Evolutionary conservation across 2,888 invertebrate genomes (phyloP), one percentile per base, ranked within the genome.

Genomic region (Phalera bucephala): DNA sequence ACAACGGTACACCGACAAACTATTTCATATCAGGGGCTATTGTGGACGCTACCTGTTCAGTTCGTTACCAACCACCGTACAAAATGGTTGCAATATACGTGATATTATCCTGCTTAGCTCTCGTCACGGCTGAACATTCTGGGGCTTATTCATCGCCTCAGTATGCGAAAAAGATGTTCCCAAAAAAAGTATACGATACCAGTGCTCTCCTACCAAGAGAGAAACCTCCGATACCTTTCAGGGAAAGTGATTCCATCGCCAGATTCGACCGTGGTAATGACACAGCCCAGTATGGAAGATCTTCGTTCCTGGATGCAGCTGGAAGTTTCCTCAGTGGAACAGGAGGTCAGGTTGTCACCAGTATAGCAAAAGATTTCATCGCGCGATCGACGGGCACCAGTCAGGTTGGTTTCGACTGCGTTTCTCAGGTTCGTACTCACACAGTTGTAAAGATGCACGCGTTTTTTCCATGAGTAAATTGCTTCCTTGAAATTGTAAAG

Each of bases 311-410:
- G 39, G 81, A 81, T 8, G 62, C 80, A 0, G 90, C 89, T 25
- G 80, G 89, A 1, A 83, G 65, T 36, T 85, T 90, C 42, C 60
- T 90, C 2, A 83, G 77, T 41, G 80, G 84, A 3, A 73, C 87
- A 0, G 89, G 90, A 6, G 88, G 91, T 0, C 91, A 92, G 43
- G 83, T 92, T 54, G 72, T 93, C 64, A 83, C 91, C 1, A 91
- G 91, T 38, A 76, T 93, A 45, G 94, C 94, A 1, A 93, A 91
- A 67, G 94, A 94, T 65, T 87, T 94, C 59, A 87, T 94, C 14
- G 92, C 92, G 44, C 91, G 94, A 61, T 94, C 94, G 0, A 91
- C 93, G 4, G 92, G 93, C 43, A 93, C 91, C 69, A 94, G 94
- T 73, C 94, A 94, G 92, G 94, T 90, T 84, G 86, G 86, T 85